phyloP scores from a whole-genome alignment of 1,140 invertebrate species.

The Bombus consobrinus region DNA sequence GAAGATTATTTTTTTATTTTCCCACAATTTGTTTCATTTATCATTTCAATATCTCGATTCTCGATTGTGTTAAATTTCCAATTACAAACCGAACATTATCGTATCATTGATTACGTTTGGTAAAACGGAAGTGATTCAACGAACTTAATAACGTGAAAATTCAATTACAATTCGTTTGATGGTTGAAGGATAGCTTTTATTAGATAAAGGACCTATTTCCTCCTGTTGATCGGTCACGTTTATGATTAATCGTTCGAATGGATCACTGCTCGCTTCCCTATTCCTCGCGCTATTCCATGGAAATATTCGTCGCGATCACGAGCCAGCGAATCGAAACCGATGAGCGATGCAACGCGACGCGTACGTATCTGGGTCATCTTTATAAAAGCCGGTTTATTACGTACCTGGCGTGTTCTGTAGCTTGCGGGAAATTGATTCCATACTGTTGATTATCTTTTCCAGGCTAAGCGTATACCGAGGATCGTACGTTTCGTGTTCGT shows the following conservation, averaged over 20 bases:
- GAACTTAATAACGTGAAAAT: not conserved
- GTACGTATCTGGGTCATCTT: constrained; percentile 55
- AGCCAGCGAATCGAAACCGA: not conserved
- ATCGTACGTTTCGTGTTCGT: constrained; percentile 20
- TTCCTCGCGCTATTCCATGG: not conserved
- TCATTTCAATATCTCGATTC: not conserved
- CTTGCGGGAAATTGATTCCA: constrained; percentile 16
- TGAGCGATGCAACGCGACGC: not conserved
- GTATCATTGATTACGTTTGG: not conserved
- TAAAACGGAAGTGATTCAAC: too few species aligned
- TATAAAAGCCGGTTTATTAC: constrained; percentile 15
- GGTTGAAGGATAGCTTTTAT: not conserved
- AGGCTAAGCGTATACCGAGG: not conserved
- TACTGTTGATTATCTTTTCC: constrained; percentile 28
- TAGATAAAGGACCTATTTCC: not conserved
- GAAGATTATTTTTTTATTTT: too few species aligned
- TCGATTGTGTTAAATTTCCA: too few species aligned
- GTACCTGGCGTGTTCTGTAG: constrained; percentile 23
- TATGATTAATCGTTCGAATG: constrained; percentile 8
- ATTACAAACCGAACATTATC: too few species aligned
- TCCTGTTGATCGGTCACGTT: not conserved
- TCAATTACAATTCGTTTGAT: not conserved
- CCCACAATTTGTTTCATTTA: not conserved
- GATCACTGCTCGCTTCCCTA: not conserved
- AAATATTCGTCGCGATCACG: constrained; percentile 4